Conservation (phyloP, 2,888 invertebrate genomes). For the Meloe dianella region DNA sequence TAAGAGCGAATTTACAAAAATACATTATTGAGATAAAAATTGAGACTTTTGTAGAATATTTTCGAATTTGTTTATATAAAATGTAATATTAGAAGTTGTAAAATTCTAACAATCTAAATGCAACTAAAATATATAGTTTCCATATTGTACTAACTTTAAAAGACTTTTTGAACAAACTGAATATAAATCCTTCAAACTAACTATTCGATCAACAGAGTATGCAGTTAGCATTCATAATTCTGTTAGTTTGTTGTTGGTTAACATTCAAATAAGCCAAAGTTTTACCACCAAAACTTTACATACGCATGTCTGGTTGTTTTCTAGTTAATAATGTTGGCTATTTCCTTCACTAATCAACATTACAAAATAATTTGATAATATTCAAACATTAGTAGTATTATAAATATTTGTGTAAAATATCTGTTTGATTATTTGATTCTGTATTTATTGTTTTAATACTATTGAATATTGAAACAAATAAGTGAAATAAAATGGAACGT, state of each 20-base stretch:
- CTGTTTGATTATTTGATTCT: background rate
- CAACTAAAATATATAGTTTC: background rate
- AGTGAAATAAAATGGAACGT: constrained; percentile 12
- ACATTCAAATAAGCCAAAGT: background rate
- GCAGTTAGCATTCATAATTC: constrained; percentile 2
- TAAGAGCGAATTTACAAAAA: too few species aligned
- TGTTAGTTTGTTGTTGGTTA: constrained; percentile 1
- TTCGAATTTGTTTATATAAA: background rate
- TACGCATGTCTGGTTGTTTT: background rate
- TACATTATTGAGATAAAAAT: background rate
- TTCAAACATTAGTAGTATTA: background rate
- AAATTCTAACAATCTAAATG: background rate
- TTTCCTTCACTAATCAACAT: background rate
- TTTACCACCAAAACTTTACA: background rate
- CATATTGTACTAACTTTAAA: background rate
- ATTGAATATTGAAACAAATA: too few species aligned
- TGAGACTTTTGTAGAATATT: background rate
- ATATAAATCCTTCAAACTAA: constrained; percentile 1
- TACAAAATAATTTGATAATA: background rate
- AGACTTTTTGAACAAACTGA: background rate
- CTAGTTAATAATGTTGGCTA: background rate
- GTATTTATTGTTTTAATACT: too few species aligned
- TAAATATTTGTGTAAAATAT: background rate
- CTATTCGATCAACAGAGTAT: background rate
- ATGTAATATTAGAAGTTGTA: background rate